Evolutionary conservation across 2,888 invertebrate genomes (phyloP), one percentile per base, ranked within the genome.

Genomic region (Teleiodes luculella): DNA sequence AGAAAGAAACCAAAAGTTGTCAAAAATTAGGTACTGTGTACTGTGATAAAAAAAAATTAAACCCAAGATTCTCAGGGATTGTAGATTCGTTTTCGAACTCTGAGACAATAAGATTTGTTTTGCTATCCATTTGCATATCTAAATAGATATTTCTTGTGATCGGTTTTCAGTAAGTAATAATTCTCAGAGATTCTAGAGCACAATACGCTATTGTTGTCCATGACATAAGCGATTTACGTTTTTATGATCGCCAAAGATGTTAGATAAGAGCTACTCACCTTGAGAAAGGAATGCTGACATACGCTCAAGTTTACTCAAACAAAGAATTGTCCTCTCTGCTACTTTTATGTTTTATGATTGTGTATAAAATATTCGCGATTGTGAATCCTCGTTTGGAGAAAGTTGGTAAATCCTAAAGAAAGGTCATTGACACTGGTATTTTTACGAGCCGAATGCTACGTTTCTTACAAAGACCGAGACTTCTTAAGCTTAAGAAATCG

Each of bases 251-350:
- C 59, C 65, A 67, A 67, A 72, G 74, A 76, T 75, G 72, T 66
- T 58, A 75, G 76, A 78, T 80, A 81, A 76, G 59, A 60, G 65
- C 61, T 65, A 76, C 63, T 86, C 77, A 83, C 86, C 86, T 87
- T 87, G 86, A 70, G 70, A 80, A 75, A 71, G 82, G 86, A 86
- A 86, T 86, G 86, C 76, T 68, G 74, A 72, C 43, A 28, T 20
- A n/a, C 7, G n/a, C n/a, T 28, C 43, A 41, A 41, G 18, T 20
- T 16, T 41, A 41, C 4, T 20, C 24, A 24, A 24, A 24, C 24
- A 24, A 24, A 24, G 24, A 24, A 24, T 24, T 24, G 24, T 24
- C 24, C 24, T 24, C 6, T 24, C 24, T 6, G 24, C 3, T 24
- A 24, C 10, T 41, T 18, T 3, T 14, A 37, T 16, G 5, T 10